Percentiles rank a stretch among this genome's conserved stretches.
Evolutionary conservation across 1,140 invertebrate species (phyloP).

Genomic region (Camponotus floridanus): DNA sequence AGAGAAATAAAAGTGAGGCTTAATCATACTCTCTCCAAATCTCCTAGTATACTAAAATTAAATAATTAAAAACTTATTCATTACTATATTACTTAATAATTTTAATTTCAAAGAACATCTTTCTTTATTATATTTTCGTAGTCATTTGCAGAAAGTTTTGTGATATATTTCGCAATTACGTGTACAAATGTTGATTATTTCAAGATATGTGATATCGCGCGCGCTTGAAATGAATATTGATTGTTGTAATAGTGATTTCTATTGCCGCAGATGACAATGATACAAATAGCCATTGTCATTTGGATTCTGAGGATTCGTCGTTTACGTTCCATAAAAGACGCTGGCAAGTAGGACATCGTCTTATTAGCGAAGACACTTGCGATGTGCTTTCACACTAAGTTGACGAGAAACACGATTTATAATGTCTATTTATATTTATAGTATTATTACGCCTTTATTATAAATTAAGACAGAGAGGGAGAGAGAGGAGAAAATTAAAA

Average conservation of each 20-base stretch:
- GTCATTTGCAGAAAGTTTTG: background rate
- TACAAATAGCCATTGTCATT: constrained; percentile 55
- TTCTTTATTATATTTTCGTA: background rate
- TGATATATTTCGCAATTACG: constrained; percentile 28
- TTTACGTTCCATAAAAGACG: constrained; percentile 27
- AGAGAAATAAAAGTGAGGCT: background rate
- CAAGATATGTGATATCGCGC: background rate
- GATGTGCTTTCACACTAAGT: constrained; percentile 27
- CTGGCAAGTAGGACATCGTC: constrained; percentile 35
- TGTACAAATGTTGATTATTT: constrained; percentile 23
- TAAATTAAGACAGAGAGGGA: constrained; percentile 35
- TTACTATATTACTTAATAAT: background rate
- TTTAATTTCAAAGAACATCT: background rate
- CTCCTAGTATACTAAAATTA: background rate
- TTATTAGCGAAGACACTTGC: constrained; percentile 64
- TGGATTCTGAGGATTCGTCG: constrained; percentile 15
- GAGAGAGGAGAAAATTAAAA: constrained; percentile 28
- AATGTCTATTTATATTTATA: background rate
- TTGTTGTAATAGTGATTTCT: constrained; percentile 36
- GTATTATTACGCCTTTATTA: constrained; percentile 2
- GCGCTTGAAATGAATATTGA: background rate
- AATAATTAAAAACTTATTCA: background rate
- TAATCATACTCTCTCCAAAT: background rate
- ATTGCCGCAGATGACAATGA: constrained; percentile 46
- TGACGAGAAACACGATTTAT: constrained; percentile 49